A percentile compares a stretch with the other conserved stretches of the same genome.
Conservation (phyloP, 2,113 vertebrate genomes). For the Eira barbara region DNA sequence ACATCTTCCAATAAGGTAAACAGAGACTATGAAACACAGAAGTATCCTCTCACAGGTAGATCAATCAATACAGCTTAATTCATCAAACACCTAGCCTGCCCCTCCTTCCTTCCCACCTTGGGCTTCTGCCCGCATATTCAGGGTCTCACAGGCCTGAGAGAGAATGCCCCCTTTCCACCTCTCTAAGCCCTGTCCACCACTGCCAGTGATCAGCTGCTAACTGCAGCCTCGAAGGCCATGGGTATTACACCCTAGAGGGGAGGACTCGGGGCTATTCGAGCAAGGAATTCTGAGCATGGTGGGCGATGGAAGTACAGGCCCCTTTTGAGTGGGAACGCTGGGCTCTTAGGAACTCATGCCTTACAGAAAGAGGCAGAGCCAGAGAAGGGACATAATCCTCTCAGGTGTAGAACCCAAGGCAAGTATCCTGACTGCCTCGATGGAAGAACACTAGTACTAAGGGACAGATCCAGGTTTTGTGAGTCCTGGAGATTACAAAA, state of each 20-base stretch:
- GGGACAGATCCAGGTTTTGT: background rate
- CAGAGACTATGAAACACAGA: background rate
- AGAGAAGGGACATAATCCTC: background rate
- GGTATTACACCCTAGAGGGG: rapidly evolving
- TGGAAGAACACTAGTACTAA: background rate
- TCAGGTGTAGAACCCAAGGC: background rate
- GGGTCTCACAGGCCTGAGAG: background rate
- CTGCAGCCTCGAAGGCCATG: rapidly evolving
- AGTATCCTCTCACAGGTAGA: background rate
- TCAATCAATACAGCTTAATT: background rate
- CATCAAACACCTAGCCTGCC: background rate
- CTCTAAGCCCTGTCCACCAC: background rate
- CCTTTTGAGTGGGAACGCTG: background rate
- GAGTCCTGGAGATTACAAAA: background rate
- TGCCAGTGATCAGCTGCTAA: background rate
- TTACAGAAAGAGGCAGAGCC: background rate
- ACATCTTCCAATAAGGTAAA: background rate
- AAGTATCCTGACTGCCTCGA: background rate
- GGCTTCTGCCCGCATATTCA: background rate
- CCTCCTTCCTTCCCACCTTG: background rate
- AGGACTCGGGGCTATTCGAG: background rate
- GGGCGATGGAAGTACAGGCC: background rate
- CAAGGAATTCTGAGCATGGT: background rate
- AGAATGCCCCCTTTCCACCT: rapidly evolving
- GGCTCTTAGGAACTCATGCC: background rate